Evolutionary conservation across 2,888 invertebrate species (phyloP), one percentile per base, ranked within the genome.

Genomic region (Ichneumon xanthorius): DNA sequence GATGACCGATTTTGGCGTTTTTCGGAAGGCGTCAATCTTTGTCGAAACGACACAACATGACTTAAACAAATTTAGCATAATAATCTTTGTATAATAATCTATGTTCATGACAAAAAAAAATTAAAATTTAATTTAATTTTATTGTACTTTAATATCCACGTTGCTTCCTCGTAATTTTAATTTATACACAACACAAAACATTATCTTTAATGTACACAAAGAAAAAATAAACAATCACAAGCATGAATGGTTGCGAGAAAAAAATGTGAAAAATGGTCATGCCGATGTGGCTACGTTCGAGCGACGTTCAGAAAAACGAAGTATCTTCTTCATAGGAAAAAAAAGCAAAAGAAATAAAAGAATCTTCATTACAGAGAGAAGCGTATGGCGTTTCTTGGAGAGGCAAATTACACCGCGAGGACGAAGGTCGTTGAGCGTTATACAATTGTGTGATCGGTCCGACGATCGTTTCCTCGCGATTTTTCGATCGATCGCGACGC

Each of bases 371-470:
- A 33, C 30, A 67, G 2, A 67, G 73, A 58, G 22, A 78, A 37
- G 26, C 19, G 48, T 26, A 61, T 63, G 22, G 55, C 61, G 63
- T 48, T 82, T 85, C 85, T 65, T 7, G 58, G 82, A 82, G 75
- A 63, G 16, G 75, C 16, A 63, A 76, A 84, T 70, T 63, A 45
- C 78, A 58, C 40, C 14, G 45, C 48, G 19, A 76, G 71, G 73
- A 79, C 37, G 63, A 79, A 80, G 82, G 75, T 67, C 55, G 58
- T 50, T 68, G 87, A 81, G 58, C 82, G 78, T 84, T 87, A 87
- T 73, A 84, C 75, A 85, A 88, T 79, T 71, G 75, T 65, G 33
- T 16, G 37, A 72, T 83, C 45, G 77, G 76, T 85, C 68, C 76
- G 61, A 53, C 61, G 63, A 85, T 76, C 78, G 72, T 86, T 80